A percentile compares a stretch with the other conserved stretches of the same genome.
Conservation (phyloP, 2,113 vertebrate genomes). For the Eulemur rufifrons region DNA sequence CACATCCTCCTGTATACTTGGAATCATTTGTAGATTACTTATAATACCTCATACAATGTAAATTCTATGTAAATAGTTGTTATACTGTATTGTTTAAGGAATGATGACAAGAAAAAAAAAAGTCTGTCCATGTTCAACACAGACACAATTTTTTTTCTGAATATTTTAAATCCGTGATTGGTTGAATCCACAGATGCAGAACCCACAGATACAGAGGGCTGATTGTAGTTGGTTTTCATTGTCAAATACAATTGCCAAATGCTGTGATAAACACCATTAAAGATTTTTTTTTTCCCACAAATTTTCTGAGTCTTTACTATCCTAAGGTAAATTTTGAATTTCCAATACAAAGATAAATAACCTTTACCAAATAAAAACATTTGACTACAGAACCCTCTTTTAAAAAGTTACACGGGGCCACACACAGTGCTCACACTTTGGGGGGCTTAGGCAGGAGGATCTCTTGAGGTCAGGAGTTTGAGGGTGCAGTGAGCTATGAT, state of each 20-base stretch:
- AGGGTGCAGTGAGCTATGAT: too few species aligned
- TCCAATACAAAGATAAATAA: not conserved
- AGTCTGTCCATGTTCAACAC: not conserved
- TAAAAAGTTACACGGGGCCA: not conserved
- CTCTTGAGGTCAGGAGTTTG: too few species aligned
- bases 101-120: not conserved
- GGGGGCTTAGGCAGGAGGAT: too few species aligned
- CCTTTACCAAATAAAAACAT: not conserved
- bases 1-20: not conserved
- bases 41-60: too few species aligned
- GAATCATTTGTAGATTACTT: too few species aligned
- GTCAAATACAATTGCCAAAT: not conserved
- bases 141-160: not conserved
- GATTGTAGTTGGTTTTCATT: not conserved
- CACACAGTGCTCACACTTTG: not conserved
- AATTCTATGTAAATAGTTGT: too few species aligned
- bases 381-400: not conserved
- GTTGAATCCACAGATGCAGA: not conserved
- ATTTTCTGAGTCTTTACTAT: not conserved
- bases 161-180: not conserved
- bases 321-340: not conserved
- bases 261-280: not conserved
- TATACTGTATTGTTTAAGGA: too few species aligned
- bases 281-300: not conserved
- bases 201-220: not conserved